A percentile compares a stretch with the other conserved stretches of the same genome.
Conservation (phyloP, 1,140 invertebrate species). For the Aricia agestis region DNA sequence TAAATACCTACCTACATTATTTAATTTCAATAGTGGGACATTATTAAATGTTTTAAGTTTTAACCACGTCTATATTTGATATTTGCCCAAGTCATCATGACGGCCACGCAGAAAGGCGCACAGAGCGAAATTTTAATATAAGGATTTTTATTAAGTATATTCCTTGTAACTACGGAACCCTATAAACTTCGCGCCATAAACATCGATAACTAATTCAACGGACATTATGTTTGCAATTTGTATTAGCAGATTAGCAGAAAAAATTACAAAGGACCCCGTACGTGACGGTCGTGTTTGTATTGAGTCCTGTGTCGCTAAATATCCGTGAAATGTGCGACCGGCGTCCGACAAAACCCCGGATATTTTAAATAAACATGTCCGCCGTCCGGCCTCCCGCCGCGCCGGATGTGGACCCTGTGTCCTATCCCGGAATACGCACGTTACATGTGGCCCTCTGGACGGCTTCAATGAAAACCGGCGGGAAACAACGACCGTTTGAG, state of each 20-base stretch:
- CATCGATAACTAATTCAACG: background rate
- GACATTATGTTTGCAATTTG: background rate
- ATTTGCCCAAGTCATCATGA: too few species aligned
- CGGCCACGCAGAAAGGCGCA: too few species aligned
- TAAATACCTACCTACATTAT: too few species aligned
- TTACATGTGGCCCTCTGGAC: background rate
- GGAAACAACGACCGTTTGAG: too few species aligned
- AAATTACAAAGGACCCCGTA: background rate
- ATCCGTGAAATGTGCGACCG: background rate
- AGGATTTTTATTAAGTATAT: too few species aligned
- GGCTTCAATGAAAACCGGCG: too few species aligned
- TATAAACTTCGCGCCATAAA: too few species aligned
- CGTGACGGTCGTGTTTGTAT: background rate
- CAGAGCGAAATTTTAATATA: too few species aligned
- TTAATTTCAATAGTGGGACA: too few species aligned
- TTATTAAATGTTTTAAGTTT: too few species aligned
- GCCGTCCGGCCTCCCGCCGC: background rate
- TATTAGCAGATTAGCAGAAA: background rate
- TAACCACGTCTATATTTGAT: too few species aligned
- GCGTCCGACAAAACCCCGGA: background rate
- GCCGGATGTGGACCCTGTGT: background rate
- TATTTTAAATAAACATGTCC: conserved; percentile 3
- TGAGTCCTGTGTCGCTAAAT: background rate
- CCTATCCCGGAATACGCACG: background rate
- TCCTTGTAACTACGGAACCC: too few species aligned